These are phyloP conservation scores for Prosapia bicincta DNA, from an alignment of 2,888 invertebrate genomes.

Conservation along the genomic window DNA sequence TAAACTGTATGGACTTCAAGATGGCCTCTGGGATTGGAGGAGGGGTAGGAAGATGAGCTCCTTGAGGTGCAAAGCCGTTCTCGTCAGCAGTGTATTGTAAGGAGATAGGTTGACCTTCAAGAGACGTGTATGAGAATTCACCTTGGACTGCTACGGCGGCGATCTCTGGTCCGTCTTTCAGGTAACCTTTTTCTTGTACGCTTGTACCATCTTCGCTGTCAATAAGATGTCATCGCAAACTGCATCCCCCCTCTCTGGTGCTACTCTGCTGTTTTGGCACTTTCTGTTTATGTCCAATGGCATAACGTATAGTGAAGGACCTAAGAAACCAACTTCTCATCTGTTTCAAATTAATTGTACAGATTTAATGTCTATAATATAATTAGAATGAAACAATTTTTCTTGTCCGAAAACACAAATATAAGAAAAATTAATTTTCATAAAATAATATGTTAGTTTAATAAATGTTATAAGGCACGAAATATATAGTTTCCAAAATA, in stretches of 20 bases:
- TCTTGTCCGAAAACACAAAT: no score
- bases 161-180: slow-evolving; percentile 61
- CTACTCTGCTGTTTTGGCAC: no score
- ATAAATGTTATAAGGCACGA: no score
- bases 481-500: no score
- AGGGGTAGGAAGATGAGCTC: slow-evolving; percentile 46
- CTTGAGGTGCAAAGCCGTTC: slow-evolving; percentile 64
- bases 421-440: no score
- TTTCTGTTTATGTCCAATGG: no score
- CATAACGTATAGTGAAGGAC: no score
- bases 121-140: slow-evolving; percentile 65
- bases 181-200: slow-evolving; percentile 65
- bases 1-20: slow-evolving; percentile 46
- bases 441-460: no score
- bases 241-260: background rate
- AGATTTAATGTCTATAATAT: no score
- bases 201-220: slow-evolving; percentile 73
- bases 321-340: no score
- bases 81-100: slow-evolving; percentile 63
- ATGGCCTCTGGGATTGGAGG: slow-evolving; percentile 47
- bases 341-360: no score
- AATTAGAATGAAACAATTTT: no score
- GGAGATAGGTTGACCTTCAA: slow-evolving; percentile 61
- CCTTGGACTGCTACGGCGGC: slow-evolving; percentile 55
- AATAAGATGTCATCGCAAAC: background rate